These are phyloP conservation scores for Dinothrombium tinctorium DNA, from an alignment of 1,140 invertebrate species.

Conservation along the genomic window DNA sequence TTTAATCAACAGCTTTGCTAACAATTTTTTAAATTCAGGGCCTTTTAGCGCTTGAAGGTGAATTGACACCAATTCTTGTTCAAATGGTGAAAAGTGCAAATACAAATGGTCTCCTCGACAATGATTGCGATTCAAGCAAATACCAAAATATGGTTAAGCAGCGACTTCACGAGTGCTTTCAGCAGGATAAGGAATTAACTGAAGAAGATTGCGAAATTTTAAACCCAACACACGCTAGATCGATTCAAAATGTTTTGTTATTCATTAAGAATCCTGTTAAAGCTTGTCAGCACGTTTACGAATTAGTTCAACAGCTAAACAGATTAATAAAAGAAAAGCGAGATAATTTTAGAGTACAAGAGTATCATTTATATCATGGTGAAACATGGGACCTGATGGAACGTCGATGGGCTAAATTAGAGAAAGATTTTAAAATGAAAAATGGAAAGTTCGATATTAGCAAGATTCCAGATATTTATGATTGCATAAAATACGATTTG, in stretches of 20 bases:
- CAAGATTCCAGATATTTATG: slow-evolving; percentile 98
- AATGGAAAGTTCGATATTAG: slow-evolving; percentile 75
- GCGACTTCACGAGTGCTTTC: slow-evolving; percentile 71
- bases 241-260: slow-evolving; percentile 37
- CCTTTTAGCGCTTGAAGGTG: slow-evolving; percentile 82
- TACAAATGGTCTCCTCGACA: slow-evolving; percentile 90
- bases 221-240: slow-evolving; percentile 61
- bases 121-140: slow-evolving; percentile 88
- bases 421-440: slow-evolving; percentile 92
- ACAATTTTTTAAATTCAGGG: slow-evolving; percentile 24
- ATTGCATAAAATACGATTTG: slow-evolving; percentile 96
- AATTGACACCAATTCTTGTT: slow-evolving; percentile 90
- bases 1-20: no score
- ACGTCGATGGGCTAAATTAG: slow-evolving; percentile 89
- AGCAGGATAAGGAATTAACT: slow-evolving; percentile 67
- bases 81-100: slow-evolving; percentile 99
- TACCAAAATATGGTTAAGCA: slow-evolving; percentile 88
- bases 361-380: slow-evolving; percentile 78
- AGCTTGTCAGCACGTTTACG: slow-evolving; percentile 70
- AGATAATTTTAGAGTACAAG: slow-evolving; percentile 36
- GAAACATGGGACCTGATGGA: slow-evolving; percentile 98
- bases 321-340: slow-evolving; percentile 51
- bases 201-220: slow-evolving; percentile 56
- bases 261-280: slow-evolving; percentile 89
- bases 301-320: slow-evolving; percentile 59